Percentiles rank a stretch among this genome's conserved stretches.
phyloP scores from a whole-genome alignment of 2,888 invertebrate genomes.

The Melikaiella ostensackeni region DNA sequence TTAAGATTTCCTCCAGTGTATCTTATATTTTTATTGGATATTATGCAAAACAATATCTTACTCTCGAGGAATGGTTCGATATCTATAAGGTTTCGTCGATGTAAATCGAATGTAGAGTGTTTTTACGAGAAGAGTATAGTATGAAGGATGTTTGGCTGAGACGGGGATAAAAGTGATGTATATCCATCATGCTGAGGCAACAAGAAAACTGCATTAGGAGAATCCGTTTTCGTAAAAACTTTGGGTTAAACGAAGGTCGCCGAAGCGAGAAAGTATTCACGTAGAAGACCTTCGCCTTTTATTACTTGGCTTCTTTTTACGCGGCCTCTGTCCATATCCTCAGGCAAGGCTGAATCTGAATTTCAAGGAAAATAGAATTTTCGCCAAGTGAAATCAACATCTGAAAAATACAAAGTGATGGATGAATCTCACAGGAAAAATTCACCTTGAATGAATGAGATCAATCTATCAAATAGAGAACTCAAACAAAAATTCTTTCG shows the following conservation, averaged over 20 bases:
- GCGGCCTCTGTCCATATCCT: constrained; percentile 1
- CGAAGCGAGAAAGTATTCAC: constrained; percentile 31
- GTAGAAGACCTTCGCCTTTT: constrained; percentile 31
- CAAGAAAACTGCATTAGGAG: constrained; percentile 70
- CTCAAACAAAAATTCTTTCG: neutral
- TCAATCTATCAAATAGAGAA: neutral
- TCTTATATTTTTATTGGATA: neutral
- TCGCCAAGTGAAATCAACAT: neutral
- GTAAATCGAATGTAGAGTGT: neutral
- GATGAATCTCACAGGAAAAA: neutral
- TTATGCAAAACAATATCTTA: neutral
- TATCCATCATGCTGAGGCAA: constrained; percentile 56
- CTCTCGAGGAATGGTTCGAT: neutral
- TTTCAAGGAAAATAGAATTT: neutral
- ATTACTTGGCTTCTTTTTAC: constrained; percentile 22
- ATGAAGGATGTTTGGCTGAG: constrained; percentile 6
- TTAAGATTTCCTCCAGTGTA: no score
- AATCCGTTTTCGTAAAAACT: constrained; percentile 45
- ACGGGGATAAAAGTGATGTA: constrained; percentile 26
- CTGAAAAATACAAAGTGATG: neutral
- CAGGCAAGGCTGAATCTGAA: constrained; percentile 13
- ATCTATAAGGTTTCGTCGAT: neutral
- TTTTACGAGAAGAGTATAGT: constrained; percentile 20
- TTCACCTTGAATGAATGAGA: neutral
- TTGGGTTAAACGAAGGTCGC: constrained; percentile 34